Evolutionary conservation across 2,888 invertebrate genomes (phyloP).

Genomic region (Pristionchus entomophagus): DNA sequence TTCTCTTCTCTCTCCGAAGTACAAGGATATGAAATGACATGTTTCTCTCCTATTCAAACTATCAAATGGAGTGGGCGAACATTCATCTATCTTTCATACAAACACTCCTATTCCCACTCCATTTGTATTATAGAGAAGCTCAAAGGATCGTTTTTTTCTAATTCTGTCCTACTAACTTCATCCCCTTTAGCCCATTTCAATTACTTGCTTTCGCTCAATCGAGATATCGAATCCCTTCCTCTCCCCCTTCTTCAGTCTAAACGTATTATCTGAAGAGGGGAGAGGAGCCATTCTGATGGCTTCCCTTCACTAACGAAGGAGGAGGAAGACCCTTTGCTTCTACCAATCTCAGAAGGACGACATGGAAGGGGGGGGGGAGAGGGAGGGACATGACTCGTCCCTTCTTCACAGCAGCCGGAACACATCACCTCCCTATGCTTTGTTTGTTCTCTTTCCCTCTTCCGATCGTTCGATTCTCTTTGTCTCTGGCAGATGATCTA

Average conservation of each 20-base stretch:
- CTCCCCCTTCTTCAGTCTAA: conserved; percentile 19
- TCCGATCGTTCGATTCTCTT: not conserved
- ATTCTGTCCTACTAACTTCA: not conserved
- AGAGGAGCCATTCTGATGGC: conserved; percentile 18
- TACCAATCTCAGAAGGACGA: not conserved
- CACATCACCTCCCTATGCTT: not conserved
- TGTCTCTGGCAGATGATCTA: not conserved
- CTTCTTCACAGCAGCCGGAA: not conserved
- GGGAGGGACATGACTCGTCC: not conserved
- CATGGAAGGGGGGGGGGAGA: not conserved
- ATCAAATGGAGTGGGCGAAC: conserved; percentile 23
- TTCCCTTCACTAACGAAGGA: conserved; percentile 17
- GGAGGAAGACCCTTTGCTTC: not conserved
- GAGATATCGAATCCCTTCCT: conserved; percentile 26
- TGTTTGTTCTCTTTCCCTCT: conserved; percentile 25
- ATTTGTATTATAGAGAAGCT: not conserved
- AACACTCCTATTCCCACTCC: not conserved
- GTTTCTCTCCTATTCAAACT: not conserved
- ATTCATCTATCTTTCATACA: conserved; percentile 20
- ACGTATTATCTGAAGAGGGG: conserved; percentile 13
- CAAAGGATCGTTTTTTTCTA: not conserved
- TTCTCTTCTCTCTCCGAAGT: not conserved
- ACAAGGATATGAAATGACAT: not conserved
- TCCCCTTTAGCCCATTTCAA: conserved; percentile 20
- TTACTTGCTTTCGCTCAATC: not conserved